A percentile compares a stretch with the other conserved stretches of the same genome.
Evolutionary conservation across 2,113 vertebrate species (phyloP).

Genomic region (Morone saxatilis): DNA sequence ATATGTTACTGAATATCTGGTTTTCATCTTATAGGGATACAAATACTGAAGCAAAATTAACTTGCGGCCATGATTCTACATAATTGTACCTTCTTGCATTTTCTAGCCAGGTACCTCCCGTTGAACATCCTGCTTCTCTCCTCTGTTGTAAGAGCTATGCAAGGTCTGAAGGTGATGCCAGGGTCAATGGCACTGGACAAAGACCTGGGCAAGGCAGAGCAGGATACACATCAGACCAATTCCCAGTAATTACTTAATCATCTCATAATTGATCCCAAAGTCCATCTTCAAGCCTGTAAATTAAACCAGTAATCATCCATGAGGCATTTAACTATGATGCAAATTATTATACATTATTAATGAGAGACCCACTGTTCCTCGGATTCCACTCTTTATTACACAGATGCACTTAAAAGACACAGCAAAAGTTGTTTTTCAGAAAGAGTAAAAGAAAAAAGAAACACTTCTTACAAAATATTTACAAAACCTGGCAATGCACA

Average conservation of each 20-base stretch:
- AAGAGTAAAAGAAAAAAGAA: slow-evolving; percentile 70
- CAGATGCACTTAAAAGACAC: slow-evolving; percentile 81
- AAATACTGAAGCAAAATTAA: neutral
- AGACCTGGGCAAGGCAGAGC: slow-evolving; percentile 68
- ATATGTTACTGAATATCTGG: neutral
- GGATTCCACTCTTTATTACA: slow-evolving; percentile 86
- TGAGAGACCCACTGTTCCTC: slow-evolving; percentile 46
- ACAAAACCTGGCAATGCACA: slow-evolving; percentile 87
- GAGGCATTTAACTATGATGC: neutral
- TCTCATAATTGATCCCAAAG: neutral
- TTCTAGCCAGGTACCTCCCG: slow-evolving; percentile 28
- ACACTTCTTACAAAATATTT: slow-evolving; percentile 84
- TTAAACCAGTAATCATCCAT: neutral
- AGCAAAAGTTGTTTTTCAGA: slow-evolving; percentile 67
- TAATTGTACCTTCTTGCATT: slow-evolving; percentile 49
- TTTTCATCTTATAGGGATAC: neutral
- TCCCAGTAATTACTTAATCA: neutral
- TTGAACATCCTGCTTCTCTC: slow-evolving; percentile 65
- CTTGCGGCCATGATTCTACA: neutral
- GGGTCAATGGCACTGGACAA: slow-evolving; percentile 74
- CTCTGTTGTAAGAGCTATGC: slow-evolving; percentile 64
- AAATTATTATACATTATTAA: neutral
- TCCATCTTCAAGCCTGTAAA: neutral
- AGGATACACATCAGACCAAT: slow-evolving; percentile 46
- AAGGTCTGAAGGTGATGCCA: slow-evolving; percentile 67